A percentile compares a stretch with the other conserved stretches of the same genome.
phyloP scores from a whole-genome alignment of 2,113 vertebrate species.

The Otus sunia region DNA sequence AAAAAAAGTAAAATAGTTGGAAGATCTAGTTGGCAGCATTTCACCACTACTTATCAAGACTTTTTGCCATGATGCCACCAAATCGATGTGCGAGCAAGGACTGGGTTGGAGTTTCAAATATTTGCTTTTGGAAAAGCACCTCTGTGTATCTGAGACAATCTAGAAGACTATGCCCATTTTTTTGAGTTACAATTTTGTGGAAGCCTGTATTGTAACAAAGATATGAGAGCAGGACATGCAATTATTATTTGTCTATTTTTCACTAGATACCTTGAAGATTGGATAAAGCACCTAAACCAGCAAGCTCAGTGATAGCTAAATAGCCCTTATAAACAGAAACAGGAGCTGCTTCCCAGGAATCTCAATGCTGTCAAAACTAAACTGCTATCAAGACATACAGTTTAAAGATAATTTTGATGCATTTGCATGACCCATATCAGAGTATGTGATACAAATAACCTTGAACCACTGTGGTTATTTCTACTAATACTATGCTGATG shows the following conservation, averaged over 20 bases:
- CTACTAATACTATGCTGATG: neutral
- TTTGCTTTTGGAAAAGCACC: neutral
- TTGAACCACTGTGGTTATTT: neutral
- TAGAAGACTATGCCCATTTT: neutral
- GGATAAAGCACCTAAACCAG: neutral
- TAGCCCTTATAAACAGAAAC: neutral
- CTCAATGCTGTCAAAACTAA: neutral
- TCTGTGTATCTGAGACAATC: neutral
- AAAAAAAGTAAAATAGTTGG: neutral
- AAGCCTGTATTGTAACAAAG: neutral
- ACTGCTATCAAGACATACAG: neutral
- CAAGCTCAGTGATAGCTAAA: neutral
- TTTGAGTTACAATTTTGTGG: neutral
- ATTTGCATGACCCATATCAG: neutral
- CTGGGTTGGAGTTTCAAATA: neutral
- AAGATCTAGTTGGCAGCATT: neutral
- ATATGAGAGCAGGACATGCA: fast-evolving
- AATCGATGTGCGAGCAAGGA: neutral
- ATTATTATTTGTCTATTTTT: neutral
- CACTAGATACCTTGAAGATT: neutral
- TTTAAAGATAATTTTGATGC: neutral
- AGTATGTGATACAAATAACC: neutral
- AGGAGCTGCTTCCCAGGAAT: neutral
- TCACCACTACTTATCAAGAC: neutral
- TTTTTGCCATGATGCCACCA: neutral